phyloP scores from a whole-genome alignment of 1,140 invertebrate genomes.

The Platorchestia sp. region DNA sequence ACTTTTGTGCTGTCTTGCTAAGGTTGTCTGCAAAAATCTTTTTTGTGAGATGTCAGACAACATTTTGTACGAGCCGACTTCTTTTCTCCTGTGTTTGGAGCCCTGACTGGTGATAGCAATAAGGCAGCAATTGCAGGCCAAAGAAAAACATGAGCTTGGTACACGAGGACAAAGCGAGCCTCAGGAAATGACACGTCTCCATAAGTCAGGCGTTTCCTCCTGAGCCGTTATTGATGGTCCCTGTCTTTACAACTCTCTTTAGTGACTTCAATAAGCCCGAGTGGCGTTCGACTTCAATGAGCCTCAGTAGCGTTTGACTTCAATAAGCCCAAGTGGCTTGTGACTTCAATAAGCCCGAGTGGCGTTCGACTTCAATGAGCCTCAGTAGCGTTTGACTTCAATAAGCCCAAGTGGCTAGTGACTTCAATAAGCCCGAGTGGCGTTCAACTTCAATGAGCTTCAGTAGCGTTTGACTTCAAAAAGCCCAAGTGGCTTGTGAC shows the following conservation, averaged over 20 bases:
- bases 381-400: background rate
- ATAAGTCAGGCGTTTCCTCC: conserved; percentile 44
- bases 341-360: conserved; percentile 27
- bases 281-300: conserved; percentile 16
- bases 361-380: conserved; percentile 15
- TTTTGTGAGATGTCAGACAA: background rate
- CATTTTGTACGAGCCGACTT: background rate
- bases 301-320: background rate
- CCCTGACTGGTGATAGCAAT: conserved; percentile 3
- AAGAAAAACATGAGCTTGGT: background rate
- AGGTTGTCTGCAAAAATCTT: background rate
- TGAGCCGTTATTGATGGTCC: conserved; percentile 5
- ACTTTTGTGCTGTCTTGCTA: background rate
- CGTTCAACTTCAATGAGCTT: background rate
- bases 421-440: conserved; percentile 33
- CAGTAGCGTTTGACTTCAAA: background rate
- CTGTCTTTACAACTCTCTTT: background rate
- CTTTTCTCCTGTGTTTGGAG: background rate
- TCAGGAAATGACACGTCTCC: conserved; percentile 37
- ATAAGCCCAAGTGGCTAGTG: background rate
- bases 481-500: background rate
- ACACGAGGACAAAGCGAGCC: conserved; percentile 9
- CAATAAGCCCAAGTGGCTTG: background rate
- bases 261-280: conserved; percentile 15
- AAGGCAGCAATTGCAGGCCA: conserved; percentile 44